Percentiles rank a stretch among this genome's conserved stretches.
phyloP scores from a whole-genome alignment of 1,140 invertebrate genomes.

The Drosophila varians region DNA sequence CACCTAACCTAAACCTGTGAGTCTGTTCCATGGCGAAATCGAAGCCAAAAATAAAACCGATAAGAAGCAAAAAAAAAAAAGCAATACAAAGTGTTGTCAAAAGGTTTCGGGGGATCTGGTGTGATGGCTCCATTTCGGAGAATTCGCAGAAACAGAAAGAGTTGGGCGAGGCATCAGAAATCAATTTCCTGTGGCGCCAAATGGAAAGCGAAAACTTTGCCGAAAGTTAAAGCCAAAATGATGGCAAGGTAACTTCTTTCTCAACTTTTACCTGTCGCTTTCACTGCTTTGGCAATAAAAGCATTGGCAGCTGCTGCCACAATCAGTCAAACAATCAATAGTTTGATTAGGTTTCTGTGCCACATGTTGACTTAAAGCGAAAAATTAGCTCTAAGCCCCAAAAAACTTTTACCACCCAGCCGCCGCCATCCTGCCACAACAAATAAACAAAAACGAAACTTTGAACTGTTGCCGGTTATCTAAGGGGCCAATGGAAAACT shows the following conservation, averaged over 20 bases:
- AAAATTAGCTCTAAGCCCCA: constrained; percentile 47
- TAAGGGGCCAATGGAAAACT: constrained; percentile 42
- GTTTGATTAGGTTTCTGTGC: constrained; percentile 72
- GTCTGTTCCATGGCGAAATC: constrained; percentile 33
- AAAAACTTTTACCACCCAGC: constrained; percentile 26
- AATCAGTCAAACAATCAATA: constrained; percentile 79
- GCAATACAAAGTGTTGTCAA: constrained; percentile 38
- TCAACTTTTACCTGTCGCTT: constrained; percentile 67
- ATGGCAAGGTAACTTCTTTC: constrained; percentile 33
- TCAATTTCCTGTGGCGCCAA: constrained; percentile 71
- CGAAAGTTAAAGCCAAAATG: constrained; percentile 66
- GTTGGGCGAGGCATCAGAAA: constrained; percentile 56
- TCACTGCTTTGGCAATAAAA: constrained; percentile 45
- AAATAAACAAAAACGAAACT: constrained; percentile 50
- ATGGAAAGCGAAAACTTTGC: constrained; percentile 72
- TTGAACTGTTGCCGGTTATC: constrained; percentile 75
- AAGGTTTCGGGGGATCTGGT: constrained; percentile 15
- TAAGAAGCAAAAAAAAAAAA: neutral
- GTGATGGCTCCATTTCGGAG: constrained; percentile 39
- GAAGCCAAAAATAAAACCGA: constrained; percentile 31
- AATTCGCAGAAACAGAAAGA: constrained; percentile 11
- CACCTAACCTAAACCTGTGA: constrained; percentile 47
- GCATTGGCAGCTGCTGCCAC: constrained; percentile 57
- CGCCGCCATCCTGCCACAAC: constrained; percentile 6
- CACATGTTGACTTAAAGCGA: constrained; percentile 68